Evolutionary conservation across 2,888 invertebrate genomes (phyloP), one percentile per base, ranked within the genome.

Genomic region (Drosophila neotestacea): DNA sequence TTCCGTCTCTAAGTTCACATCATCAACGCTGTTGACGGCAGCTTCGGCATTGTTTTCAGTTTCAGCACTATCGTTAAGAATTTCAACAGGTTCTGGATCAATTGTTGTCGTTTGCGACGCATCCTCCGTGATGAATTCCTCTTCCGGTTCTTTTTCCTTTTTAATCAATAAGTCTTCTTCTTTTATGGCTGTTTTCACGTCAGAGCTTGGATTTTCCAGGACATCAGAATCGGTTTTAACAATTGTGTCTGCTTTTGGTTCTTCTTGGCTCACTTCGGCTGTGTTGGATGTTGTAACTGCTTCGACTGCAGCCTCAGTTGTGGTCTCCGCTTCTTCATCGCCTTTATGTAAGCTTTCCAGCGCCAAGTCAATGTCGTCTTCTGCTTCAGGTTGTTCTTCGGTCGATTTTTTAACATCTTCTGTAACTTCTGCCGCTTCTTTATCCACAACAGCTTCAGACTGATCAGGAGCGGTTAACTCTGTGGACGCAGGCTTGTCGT

Each of bases 341-440:
- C 85, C 89, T 51, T 88, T 90, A 32, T 91, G 91, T 39, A 91
- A 63, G 41, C 81, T 88, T 60, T 91, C 73, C 10, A 91, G 70
- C 6, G 91, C 90, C 47, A 85, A 66, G 50, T 91, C 91, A 67
- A 90, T 90, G 46, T 90, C 86, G 70, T 92, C 91, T 62, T 88
- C 90, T 4, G 70, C 72, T 7, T 83, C 81, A 4, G 73, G 32
- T 56, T 68, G 55, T 27, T 59, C 85, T 10, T 66, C 51, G 6
- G 10, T 44, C 11, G 39, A 11, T 66, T 65, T 60, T 46, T 54
- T 39, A 5, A 27, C n/a, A 22, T 44, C 56, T 4, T 56, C 52
- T 5, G 55, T 41, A 27, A 44, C 75, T 32, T 61, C 51, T n/a
- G 47, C n/a, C 22, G 39, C 16, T 32, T 55, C 41, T 7, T 77